phyloP scores from a whole-genome alignment of 2,797 vertebrate genomes.

The Manis javanica region DNA sequence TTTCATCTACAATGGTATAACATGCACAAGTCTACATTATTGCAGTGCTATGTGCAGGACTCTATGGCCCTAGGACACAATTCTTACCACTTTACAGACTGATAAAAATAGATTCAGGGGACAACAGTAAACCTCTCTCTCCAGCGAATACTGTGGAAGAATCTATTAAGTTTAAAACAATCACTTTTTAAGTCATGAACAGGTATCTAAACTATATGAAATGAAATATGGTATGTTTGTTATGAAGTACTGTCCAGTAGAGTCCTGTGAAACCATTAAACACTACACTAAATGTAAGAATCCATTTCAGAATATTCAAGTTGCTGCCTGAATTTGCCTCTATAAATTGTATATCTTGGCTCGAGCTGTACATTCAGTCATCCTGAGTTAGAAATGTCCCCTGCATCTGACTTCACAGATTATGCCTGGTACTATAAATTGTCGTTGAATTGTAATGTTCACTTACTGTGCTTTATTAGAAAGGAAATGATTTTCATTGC shows the following conservation, averaged over 20 bases:
- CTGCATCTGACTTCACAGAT: neutral
- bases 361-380: neutral
- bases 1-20: neutral
- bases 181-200: neutral
- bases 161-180: conserved; percentile 38
- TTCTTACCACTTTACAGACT: neutral
- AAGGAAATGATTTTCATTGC: conserved; percentile 23
- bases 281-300: neutral
- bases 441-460: neutral
- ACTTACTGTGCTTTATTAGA: conserved; percentile 42
- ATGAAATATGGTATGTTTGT: neutral
- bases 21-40: neutral
- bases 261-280: neutral
- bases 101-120: neutral
- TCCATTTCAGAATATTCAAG: neutral
- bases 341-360: neutral
- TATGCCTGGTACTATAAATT: conserved; percentile 10
- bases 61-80: neutral
- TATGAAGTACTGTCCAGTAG: neutral
- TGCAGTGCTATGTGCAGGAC: neutral
- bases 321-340: conserved; percentile 15
- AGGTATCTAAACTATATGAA: neutral
- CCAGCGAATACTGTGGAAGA: neutral
- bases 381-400: neutral
- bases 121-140: neutral